Conservation (phyloP, 2,113 vertebrate species). For the Tetrax tetrax region DNA sequence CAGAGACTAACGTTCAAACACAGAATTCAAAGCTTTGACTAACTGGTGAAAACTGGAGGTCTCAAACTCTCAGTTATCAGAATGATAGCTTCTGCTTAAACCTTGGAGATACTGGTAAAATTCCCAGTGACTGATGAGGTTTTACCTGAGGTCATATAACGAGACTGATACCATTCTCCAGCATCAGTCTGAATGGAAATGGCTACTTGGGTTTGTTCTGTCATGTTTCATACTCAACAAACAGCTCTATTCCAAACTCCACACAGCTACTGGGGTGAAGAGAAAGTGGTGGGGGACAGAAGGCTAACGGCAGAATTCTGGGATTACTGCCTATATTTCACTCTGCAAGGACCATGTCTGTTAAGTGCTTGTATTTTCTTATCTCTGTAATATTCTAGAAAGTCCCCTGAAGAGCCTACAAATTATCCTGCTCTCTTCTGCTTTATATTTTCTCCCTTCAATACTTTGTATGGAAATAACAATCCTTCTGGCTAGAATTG, state of each 20-base stretch:
- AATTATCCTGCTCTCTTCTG: not conserved
- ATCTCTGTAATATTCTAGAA: not conserved
- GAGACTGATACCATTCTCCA: not conserved
- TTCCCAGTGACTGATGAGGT: not conserved
- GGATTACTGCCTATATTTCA: not conserved
- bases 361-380: not conserved
- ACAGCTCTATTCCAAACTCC: not conserved
- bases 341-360: not conserved
- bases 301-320: not conserved
- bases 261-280: not conserved
- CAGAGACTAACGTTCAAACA: not conserved
- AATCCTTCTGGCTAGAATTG: not conserved
- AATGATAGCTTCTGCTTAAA: not conserved
- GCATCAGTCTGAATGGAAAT: not conserved
- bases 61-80: not conserved
- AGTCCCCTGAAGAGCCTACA: not conserved
- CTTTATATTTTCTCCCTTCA: not conserved
- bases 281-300: not conserved
- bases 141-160: not conserved
- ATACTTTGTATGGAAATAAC: not conserved
- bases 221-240: not conserved
- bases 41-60: not conserved
- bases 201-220: not conserved
- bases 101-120: not conserved
- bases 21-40: not conserved